Percentiles rank a stretch among this genome's conserved stretches.
Evolutionary conservation across 2,888 invertebrate genomes (phyloP).

Genomic region (Gibbula magus): DNA sequence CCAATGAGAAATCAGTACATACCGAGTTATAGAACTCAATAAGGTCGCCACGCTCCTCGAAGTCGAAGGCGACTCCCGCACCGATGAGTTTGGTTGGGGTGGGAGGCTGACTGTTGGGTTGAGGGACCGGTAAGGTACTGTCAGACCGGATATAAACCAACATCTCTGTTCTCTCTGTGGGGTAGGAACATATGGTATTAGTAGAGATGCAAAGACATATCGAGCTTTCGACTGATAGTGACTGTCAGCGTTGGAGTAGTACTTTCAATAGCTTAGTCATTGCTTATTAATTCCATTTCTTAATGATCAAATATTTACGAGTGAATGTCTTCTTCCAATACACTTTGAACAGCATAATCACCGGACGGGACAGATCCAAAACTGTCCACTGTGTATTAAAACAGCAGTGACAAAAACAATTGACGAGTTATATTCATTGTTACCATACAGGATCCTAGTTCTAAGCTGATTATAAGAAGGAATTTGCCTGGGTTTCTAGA

Average conservation of each 20-base stretch:
- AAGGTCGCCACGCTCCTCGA: conserved; percentile 86
- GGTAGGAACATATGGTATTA: neutral
- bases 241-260: neutral
- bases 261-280: too few species aligned
- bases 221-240: neutral
- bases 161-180: conserved; percentile 57
- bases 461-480: too few species aligned
- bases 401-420: too few species aligned
- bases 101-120: conserved; percentile 77
- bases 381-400: too few species aligned
- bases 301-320: too few species aligned
- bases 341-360: too few species aligned
- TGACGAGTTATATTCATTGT: too few species aligned
- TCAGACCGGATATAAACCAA: conserved; percentile 75
- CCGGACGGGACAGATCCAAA: too few species aligned
- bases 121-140: conserved; percentile 76
- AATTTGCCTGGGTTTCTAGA: neutral
- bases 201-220: neutral
- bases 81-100: conserved; percentile 80
- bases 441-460: too few species aligned
- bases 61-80: conserved; percentile 76
- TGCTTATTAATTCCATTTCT: too few species aligned
- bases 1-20: conserved; percentile 25
- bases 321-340: too few species aligned
- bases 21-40: conserved; percentile 92